These are phyloP conservation scores for Agrilus cyanescens DNA, from an alignment of 2,888 invertebrate genomes.

Conservation along the genomic window DNA sequence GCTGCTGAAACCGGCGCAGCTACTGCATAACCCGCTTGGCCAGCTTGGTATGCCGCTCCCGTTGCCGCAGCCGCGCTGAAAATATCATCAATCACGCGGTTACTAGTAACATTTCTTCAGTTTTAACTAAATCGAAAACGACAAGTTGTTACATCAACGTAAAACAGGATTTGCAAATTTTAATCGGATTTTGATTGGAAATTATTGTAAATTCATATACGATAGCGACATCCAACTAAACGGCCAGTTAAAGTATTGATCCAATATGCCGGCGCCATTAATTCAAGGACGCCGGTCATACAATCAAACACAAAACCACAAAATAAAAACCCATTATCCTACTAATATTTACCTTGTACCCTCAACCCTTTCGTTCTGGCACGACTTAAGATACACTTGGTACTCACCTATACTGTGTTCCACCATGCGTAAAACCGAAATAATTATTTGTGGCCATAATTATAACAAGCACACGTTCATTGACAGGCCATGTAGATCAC, in stretches of 20 bases:
- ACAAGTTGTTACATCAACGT: neutral
- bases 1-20: constrained; percentile 69
- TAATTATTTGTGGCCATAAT: constrained; percentile 82
- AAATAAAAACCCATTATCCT: constrained; percentile 1
- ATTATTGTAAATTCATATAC: neutral
- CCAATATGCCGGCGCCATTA: constrained; percentile 35
- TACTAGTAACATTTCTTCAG: neutral
- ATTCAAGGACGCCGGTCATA: constrained; percentile 32
- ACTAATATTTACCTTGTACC: neutral
- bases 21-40: constrained; percentile 76
- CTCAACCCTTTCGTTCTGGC: neutral
- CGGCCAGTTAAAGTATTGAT: constrained; percentile 28
- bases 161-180: too few species aligned
- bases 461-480: constrained; percentile 22
- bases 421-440: constrained; percentile 88
- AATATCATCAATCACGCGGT: constrained; percentile 12
- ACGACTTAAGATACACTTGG: constrained; percentile 4
- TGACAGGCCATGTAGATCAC: constrained; percentile 10
- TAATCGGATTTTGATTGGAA: too few species aligned
- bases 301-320: constrained; percentile 6
- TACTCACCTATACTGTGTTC: constrained; percentile 82
- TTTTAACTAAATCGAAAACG: neutral
- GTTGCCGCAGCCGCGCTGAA: constrained; percentile 54
- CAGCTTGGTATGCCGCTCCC: constrained; percentile 71
- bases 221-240: constrained; percentile 5